Conservation (phyloP, 2,113 vertebrate species). For the Acrocephalus kingi region DNA sequence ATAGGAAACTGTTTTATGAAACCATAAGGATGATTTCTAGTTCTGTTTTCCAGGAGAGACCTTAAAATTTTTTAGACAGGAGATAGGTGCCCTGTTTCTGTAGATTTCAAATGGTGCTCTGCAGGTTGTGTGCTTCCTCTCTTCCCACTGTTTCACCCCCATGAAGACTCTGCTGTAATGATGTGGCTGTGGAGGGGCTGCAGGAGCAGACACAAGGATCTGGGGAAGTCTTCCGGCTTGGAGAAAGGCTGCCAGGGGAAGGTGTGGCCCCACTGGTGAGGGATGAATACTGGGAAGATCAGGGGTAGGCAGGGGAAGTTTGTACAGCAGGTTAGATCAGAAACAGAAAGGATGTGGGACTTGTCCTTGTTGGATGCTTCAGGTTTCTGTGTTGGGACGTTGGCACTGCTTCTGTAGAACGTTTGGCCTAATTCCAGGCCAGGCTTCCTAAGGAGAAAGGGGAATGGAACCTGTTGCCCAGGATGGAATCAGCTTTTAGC, state of each 20-base stretch:
- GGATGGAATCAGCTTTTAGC: background rate
- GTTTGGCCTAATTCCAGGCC: background rate
- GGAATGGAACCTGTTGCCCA: slow-evolving; percentile 21
- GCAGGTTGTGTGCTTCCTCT: background rate
- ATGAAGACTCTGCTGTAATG: fast-evolving
- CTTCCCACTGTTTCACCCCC: background rate
- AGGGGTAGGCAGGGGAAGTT: background rate
- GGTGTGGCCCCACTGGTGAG: background rate
- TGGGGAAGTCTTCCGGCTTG: background rate
- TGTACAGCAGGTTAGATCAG: background rate
- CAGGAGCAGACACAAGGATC: background rate
- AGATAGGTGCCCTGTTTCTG: background rate
- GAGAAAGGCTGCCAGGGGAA: background rate
- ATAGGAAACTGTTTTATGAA: background rate
- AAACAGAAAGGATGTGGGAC: fast-evolving
- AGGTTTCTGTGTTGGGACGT: background rate
- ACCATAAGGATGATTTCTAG: background rate
- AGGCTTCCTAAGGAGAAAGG: background rate
- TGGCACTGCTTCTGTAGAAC: background rate
- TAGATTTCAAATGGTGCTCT: background rate
- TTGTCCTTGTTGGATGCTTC: background rate
- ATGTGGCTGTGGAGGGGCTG: background rate
- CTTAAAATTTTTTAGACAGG: background rate
- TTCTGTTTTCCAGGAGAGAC: background rate
- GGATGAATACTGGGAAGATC: background rate